Base-by-base conservation (phyloP, 2,113 vertebrate genomes). In the Polyodon spathula region DNA sequence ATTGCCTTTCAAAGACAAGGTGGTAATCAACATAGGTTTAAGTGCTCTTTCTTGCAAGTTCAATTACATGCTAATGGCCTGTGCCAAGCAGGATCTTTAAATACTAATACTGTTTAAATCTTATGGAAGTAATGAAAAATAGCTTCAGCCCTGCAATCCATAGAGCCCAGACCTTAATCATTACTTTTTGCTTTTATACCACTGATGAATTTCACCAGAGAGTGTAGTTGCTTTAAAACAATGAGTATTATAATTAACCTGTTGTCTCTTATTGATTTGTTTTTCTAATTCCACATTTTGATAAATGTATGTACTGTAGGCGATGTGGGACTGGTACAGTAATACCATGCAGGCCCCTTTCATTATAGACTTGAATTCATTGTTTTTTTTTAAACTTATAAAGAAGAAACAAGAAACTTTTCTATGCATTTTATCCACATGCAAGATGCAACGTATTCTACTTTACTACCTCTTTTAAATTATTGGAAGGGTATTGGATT, bases 31-130 rank as follows among this genome's bases (percentile, higher is more conserved):
- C 86, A 75, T 73, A 91, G 85, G 88, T 89, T 87, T 82, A 88
- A 86, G 87, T 85, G 86, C 82, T 88, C 88, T 81, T 82, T 88
- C 76, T 86, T 83, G 83, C 83, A 81, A 84, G 84, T 90, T 92
- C 90, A 94, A 92, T 94, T 91, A 89, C 86, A 81, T 84, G 71
- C 81, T 87, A 89, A 91, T 90, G 88, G 85, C 80, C 84, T 84
- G 81, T 83, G 88, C 87, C 90, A 81, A 87, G 86, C 87, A 88
- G 87, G 87, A 92, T 92, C 90, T 92, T 92, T 93, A 92, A 96
- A 91, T 93, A 91, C 90, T 87, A 84, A 84, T 75, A 72, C 88
- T 89, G 86, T 89, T 94, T 94, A 93, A 90, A 93, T 92, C 87
- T 88, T 90, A 85, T 40, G 63, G 88, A 88, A 81, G 78, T 86